Conservation (phyloP, 2,113 vertebrate species). For the Neotragus moschatus region DNA sequence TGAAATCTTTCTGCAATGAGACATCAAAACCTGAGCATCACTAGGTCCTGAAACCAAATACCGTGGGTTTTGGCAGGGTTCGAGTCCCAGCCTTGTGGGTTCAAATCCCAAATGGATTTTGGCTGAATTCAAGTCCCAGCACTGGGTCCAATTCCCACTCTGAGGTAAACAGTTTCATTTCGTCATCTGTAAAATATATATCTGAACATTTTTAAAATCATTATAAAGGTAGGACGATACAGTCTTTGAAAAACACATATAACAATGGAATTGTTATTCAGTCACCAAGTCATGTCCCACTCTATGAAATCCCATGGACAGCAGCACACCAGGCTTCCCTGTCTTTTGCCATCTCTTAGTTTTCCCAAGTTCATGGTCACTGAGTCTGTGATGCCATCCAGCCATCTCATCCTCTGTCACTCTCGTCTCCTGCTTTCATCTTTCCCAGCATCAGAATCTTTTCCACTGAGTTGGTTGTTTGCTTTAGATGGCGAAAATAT, state of each 20-base stretch:
- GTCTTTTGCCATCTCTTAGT: background rate
- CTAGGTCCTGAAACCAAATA: background rate
- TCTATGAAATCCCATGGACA: background rate
- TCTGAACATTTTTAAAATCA: background rate
- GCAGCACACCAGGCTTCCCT: background rate
- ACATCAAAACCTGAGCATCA: background rate
- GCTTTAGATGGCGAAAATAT: background rate
- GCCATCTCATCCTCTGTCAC: background rate
- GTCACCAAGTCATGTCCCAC: background rate
- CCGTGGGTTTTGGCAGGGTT: background rate
- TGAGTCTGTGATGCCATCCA: background rate
- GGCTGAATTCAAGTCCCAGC: background rate
- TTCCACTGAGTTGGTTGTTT: background rate
- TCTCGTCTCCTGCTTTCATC: background rate
- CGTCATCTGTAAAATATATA: background rate
- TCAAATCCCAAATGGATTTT: background rate
- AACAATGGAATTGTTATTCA: background rate
- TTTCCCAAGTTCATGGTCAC: background rate
- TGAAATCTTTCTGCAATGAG: background rate
- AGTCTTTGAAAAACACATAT: background rate
- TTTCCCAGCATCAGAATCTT: background rate
- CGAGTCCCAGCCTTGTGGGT: background rate
- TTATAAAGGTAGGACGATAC: background rate
- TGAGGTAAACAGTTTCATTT: background rate
- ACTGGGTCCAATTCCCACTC: background rate